phyloP scores from a whole-genome alignment of 2,888 invertebrate genomes.

The Tanypteryx hageni region DNA sequence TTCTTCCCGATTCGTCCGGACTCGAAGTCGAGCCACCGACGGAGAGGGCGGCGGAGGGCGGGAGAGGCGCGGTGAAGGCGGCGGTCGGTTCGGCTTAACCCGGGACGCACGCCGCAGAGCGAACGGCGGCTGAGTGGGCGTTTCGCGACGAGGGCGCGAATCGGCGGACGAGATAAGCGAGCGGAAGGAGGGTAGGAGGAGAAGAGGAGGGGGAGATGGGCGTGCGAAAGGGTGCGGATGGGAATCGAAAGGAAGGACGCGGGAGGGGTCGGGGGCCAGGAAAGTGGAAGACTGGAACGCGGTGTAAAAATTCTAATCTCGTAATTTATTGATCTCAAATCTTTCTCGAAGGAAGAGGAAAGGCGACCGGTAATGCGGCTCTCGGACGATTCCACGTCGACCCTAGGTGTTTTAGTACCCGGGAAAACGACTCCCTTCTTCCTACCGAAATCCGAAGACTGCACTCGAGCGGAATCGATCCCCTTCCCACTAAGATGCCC shows the following conservation, averaged over 20 bases:
- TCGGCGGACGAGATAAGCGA: neutral
- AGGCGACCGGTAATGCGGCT: neutral
- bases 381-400: too few relatives aligned
- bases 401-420: too few relatives aligned
- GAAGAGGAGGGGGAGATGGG: neutral
- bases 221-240: neutral
- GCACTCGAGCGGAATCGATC: neutral
- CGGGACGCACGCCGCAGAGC: neutral
- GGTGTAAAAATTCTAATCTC: neutral
- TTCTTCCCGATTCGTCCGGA: neutral
- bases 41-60: neutral
- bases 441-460: neutral
- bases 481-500: neutral
- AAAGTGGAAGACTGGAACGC: neutral
- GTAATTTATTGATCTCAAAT: conserved; percentile 32
- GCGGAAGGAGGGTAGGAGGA: neutral
- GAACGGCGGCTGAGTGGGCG: neutral
- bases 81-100: neutral
- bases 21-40: neutral
- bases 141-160: neutral
- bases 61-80: neutral
- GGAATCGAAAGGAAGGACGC: neutral
- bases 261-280: too few relatives aligned
- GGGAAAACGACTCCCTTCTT: too few relatives aligned
- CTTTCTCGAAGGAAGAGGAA: neutral